phyloP scores from a whole-genome alignment of 2,797 vertebrate species.

The Pelodytes ibericus region DNA sequence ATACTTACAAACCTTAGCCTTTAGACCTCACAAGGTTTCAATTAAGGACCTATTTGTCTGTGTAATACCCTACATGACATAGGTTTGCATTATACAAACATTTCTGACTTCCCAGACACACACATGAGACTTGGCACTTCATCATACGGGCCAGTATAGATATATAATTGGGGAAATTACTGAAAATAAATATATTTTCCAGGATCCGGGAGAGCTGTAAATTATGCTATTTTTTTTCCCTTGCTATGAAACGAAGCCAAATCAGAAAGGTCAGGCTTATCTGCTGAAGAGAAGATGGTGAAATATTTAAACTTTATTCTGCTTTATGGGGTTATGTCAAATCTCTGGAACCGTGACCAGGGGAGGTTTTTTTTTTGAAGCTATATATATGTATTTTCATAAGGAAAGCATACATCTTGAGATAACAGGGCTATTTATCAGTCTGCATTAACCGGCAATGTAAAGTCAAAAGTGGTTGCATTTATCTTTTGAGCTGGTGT shows the following conservation, averaged over 20 bases:
- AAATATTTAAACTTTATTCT: slow-evolving; percentile 28
- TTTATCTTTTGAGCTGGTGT: too few relatives aligned
- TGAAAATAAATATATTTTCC: slow-evolving; percentile 64
- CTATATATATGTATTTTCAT: neutral
- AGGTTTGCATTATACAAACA: slow-evolving; percentile 75
- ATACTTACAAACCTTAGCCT: slow-evolving; percentile 69
- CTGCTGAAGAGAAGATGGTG: slow-evolving; percentile 28
- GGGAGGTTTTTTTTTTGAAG: neutral
- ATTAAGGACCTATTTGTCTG: slow-evolving; percentile 78
- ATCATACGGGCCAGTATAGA: slow-evolving; percentile 72
- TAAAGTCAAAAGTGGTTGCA: too few relatives aligned
- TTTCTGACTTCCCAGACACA: slow-evolving; percentile 73
- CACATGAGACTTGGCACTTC: slow-evolving; percentile 69
- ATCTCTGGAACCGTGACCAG: neutral
- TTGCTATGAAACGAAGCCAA: slow-evolving; percentile 38
- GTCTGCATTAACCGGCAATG: too few relatives aligned
- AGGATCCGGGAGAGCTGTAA: slow-evolving; percentile 56
- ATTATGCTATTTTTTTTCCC: slow-evolving; percentile 50
- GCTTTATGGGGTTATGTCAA: slow-evolving; percentile 30
- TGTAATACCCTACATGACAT: slow-evolving; percentile 77
- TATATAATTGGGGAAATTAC: slow-evolving; percentile 69
- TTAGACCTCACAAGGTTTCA: slow-evolving; percentile 77
- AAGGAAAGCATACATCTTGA: neutral
- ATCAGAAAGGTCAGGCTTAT: slow-evolving; percentile 52
- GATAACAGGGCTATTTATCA: neutral